Base-by-base conservation (phyloP, 2,888 invertebrate genomes). In the Autographa gamma region DNA sequence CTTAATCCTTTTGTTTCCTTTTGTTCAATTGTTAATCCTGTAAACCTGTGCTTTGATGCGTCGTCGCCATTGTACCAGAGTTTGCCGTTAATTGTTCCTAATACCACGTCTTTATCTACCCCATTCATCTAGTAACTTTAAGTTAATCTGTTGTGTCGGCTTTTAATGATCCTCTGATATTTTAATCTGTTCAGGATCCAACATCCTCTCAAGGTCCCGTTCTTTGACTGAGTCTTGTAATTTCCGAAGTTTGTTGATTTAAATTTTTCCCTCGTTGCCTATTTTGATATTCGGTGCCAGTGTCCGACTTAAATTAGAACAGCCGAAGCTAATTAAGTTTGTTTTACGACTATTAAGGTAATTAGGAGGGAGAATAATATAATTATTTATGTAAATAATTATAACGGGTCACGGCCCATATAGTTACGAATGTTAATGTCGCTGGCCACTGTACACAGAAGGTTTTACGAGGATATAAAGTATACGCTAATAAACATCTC, bases 1-100 rank as follows among this genome's bases (percentile, higher is more conserved):
- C 80, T 85, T 88, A 91, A 91, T 89, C 90, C 89, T 89, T 89
- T 91, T 90, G 89, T 89, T 83, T 77, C 76, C 80, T 82, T 87
- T 88, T 90, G 89, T 91, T 90, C 82, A 73, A 78, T 80, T 70
- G 71, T 79, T 90, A 90, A 90, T 89, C 89, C 84, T 82, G 84
- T 89, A 88, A 87, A 89, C 84, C 86, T 85, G 84, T 80, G 83
- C 86, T 90, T 90, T 88, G 88, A 88, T 87, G 82, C 77, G 77
- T 84, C 77, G 66, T 74, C 73, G 63, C 71, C 65, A 86, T 87
- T 87, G 85, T 87, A 78, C 70, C 82, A n/a, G 71, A 77, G 80
- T 84, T 86, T 79, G 79, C 79, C 82, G 86, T 86, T 88, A 90
- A 91, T 89, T 89, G 88, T 88, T 86, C 76, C 75, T 89, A 88